These are phyloP conservation scores for Drosophila subobscura DNA, from an alignment of 1,140 invertebrate genomes.

Conservation along the genomic window DNA sequence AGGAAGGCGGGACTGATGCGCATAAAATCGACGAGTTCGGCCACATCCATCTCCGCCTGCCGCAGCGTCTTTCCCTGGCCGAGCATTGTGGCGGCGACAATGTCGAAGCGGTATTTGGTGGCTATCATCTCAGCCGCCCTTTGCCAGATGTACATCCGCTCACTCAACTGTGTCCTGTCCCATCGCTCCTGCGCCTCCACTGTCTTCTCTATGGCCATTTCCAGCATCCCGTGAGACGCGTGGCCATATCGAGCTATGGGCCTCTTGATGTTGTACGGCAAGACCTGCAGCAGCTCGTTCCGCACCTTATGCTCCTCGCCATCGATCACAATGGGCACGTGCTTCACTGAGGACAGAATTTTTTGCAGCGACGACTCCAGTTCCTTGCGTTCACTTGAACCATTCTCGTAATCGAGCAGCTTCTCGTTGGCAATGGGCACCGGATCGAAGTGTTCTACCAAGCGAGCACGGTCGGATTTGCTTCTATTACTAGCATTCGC, in stretches of 20 bases:
- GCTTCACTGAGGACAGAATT: conserved; percentile 87
- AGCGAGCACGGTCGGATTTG: neutral
- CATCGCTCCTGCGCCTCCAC: conserved; percentile 90
- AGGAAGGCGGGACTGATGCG: conserved; percentile 96
- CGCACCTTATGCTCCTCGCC: conserved; percentile 88
- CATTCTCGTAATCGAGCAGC: conserved; percentile 90
- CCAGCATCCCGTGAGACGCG: conserved; percentile 90
- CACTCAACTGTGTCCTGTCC: conserved; percentile 91
- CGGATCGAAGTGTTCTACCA: conserved; percentile 40
- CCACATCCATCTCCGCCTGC: conserved; percentile 99
- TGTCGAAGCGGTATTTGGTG: conserved; percentile 91
- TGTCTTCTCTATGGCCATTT: conserved; percentile 92
- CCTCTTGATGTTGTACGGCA: conserved; percentile 46
- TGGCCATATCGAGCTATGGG: conserved; percentile 84
- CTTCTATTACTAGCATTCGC: neutral
- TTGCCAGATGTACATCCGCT: conserved; percentile 91
- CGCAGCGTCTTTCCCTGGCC: conserved; percentile 97
- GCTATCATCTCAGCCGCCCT: conserved; percentile 95
- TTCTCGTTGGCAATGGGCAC: conserved; percentile 88
- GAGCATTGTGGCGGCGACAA: conserved; percentile 98
- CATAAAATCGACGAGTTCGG: conserved; percentile 98
- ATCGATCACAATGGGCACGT: conserved; percentile 95
- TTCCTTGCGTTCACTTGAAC: conserved; percentile 91
- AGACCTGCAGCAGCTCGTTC: conserved; percentile 83
- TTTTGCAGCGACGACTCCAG: conserved; percentile 88